Evolutionary conservation across 2,113 vertebrate species (phyloP).

Genomic region (Atlantisia rogersi): DNA sequence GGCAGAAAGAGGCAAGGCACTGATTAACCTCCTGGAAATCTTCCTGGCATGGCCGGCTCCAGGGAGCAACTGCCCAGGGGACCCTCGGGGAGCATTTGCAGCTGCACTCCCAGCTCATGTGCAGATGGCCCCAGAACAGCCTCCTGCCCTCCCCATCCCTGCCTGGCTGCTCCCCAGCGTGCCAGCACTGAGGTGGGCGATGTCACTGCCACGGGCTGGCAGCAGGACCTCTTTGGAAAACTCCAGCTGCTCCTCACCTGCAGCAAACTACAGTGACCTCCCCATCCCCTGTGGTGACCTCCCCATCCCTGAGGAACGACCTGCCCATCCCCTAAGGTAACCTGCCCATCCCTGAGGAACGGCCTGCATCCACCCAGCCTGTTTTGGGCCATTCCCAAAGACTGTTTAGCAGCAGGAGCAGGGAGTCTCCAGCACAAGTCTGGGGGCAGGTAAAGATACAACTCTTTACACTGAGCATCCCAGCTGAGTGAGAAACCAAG

Average conservation of each 20-base stretch:
- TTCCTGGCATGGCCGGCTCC: neutral
- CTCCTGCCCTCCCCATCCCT: neutral
- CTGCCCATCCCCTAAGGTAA: neutral
- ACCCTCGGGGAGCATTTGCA: fast-evolving
- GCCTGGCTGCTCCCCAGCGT: fast-evolving
- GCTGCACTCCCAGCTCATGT: neutral
- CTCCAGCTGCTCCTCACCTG: fast-evolving
- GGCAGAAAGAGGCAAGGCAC: neutral
- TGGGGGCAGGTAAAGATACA: neutral
- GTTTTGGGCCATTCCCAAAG: neutral
- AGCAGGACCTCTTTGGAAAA: neutral
- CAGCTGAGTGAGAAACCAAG: neutral
- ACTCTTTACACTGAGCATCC: neutral
- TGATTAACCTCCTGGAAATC: neutral
- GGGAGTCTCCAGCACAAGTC: neutral
- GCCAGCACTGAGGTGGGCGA: neutral
- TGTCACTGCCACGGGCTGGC: fast-evolving
- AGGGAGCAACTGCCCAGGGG: neutral
- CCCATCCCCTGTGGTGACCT: neutral
- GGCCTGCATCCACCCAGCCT: fast-evolving
- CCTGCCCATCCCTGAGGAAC: neutral
- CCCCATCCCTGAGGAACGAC: neutral
- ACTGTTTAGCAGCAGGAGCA: neutral
- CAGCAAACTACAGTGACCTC: neutral
- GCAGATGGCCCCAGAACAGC: neutral